phyloP scores from a whole-genome alignment of 1,140 invertebrate genomes.

The Olivierus martensii region DNA sequence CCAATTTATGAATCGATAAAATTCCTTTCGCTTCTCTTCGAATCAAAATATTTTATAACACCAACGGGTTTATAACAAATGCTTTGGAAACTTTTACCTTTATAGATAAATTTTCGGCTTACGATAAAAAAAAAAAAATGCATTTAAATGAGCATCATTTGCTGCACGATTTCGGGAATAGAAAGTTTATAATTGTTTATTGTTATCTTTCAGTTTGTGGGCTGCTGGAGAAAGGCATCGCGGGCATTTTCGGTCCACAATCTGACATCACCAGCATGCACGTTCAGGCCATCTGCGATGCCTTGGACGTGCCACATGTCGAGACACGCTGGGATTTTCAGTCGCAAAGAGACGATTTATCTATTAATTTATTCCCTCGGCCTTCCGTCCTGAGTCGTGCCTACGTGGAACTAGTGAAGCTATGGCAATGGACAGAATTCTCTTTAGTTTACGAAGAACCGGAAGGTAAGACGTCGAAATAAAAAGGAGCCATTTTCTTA shows the following conservation, averaged over 20 bases:
- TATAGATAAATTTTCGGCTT: too few species aligned
- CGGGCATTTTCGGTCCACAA: constrained; percentile 85
- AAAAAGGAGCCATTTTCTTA: background rate
- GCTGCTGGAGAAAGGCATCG: constrained; percentile 68
- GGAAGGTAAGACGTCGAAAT: constrained; percentile 48
- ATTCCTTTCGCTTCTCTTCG: too few species aligned
- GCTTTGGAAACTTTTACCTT: too few species aligned
- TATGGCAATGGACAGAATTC: constrained; percentile 82
- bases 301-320: constrained; percentile 87
- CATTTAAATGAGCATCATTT: too few species aligned
- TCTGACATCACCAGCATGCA: constrained; percentile 75
- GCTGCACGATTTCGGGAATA: too few species aligned
- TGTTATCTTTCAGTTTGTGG: constrained; percentile 59
- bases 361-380: constrained; percentile 88
- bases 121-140: too few species aligned
- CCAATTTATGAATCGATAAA: too few species aligned
- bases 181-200: background rate
- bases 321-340: constrained; percentile 85
- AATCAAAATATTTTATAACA: too few species aligned
- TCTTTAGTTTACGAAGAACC: constrained; percentile 93
- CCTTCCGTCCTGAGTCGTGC: constrained; percentile 64
- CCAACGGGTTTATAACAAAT: too few species aligned
- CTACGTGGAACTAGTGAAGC: constrained; percentile 72
- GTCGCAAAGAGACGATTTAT: constrained; percentile 62
- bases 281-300: constrained; percentile 89